A percentile compares a stretch with the other conserved stretches of the same genome.
Conservation (phyloP, 2,797 vertebrate genomes). For the Chelon labrosus region DNA sequence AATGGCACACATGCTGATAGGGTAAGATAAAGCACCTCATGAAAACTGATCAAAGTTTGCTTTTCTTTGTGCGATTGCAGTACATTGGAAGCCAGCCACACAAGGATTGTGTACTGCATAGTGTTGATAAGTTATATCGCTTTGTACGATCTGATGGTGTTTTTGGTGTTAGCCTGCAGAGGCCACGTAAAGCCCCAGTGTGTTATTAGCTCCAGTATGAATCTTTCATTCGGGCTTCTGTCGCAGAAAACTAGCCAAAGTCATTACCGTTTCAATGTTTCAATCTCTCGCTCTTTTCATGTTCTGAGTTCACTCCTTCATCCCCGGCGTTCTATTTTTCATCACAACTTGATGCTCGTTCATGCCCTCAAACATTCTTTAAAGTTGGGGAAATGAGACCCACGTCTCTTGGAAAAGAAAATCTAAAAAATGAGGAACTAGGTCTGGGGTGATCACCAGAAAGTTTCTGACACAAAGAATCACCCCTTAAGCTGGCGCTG, state of each 20-base stretch:
- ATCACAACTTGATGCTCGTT: conserved; percentile 75
- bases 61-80: conserved; percentile 30
- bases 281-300: conserved; percentile 64
- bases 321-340: conserved; percentile 72
- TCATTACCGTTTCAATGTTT: conserved; percentile 65
- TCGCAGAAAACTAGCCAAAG: conserved; percentile 64
- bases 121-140: conserved; percentile 46
- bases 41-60: conserved; percentile 53
- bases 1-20: conserved; percentile 30
- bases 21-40: conserved; percentile 34
- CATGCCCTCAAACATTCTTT: conserved; percentile 74
- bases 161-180: conserved; percentile 40
- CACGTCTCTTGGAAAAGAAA: conserved; percentile 28
- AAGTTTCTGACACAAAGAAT: conserved; percentile 76
- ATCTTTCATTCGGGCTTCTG: conserved; percentile 65
- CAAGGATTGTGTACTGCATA: conserved; percentile 43
- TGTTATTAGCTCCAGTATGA: conserved; percentile 56
- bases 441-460: conserved; percentile 72
- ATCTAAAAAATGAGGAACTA: conserved; percentile 34
- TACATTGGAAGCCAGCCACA: conserved; percentile 30
- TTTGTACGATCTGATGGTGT: conserved; percentile 38
- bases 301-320: conserved; percentile 64
- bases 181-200: conserved; percentile 33
- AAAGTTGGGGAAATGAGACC: conserved; percentile 73
- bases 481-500: conserved; percentile 75